Evolutionary conservation across 2,888 invertebrate genomes (phyloP).

Genomic region (Temnothorax unifasciatus): DNA sequence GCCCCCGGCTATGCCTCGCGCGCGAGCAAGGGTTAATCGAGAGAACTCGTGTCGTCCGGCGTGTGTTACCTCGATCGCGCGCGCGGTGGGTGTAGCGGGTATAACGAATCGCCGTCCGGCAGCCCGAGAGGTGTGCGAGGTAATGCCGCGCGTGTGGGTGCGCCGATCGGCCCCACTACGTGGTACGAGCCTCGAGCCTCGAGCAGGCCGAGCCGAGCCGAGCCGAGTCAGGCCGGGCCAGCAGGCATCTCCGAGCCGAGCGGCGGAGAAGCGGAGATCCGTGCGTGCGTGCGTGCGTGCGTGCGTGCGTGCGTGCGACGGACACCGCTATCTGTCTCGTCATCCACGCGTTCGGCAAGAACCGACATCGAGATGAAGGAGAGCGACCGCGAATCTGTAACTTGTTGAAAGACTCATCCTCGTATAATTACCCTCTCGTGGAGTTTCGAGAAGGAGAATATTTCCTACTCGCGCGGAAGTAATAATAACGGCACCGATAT

Average conservation of each 20-base stretch:
- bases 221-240: background rate
- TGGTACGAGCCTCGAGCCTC: background rate
- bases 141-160: conserved; percentile 76
- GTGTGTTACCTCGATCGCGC: conserved; percentile 76
- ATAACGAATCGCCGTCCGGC: conserved; percentile 75
- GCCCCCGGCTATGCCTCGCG: conserved; percentile 48
- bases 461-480: background rate
- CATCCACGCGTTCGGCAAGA: background rate
- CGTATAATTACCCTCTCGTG: background rate
- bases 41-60: conserved; percentile 73
- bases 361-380: background rate
- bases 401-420: background rate
- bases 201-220: background rate
- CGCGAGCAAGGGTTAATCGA: conserved; percentile 70
- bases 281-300: background rate
- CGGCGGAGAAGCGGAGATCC: background rate
- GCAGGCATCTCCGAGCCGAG: background rate
- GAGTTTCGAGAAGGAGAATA: background rate
- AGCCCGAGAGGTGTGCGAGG: conserved; percentile 75
- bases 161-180: conserved; percentile 57
- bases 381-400: background rate
- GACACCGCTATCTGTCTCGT: background rate
- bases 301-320: background rate
- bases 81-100: conserved; percentile 76
- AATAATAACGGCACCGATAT: background rate